These are phyloP conservation scores for Carcharodon carcharias DNA, from an alignment of 2,797 vertebrate genomes.

Conservation along the genomic window DNA sequence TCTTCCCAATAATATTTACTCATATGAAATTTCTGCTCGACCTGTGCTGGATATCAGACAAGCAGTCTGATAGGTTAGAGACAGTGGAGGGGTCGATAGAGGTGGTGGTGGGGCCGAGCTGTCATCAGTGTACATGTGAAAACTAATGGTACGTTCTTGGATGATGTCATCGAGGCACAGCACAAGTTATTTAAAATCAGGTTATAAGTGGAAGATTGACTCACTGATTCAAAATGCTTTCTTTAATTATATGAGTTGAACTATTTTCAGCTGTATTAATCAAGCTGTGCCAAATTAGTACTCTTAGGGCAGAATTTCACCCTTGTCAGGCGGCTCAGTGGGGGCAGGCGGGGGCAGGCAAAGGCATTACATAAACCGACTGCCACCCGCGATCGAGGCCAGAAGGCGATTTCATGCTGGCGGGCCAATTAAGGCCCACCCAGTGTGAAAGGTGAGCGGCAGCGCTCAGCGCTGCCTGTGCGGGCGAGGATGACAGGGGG, in stretches of 20 bases:
- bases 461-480: too few species aligned
- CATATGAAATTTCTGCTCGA: neutral
- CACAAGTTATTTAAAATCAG: neutral
- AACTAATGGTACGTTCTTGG: neutral
- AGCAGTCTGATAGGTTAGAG: neutral
- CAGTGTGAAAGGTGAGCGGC: too few species aligned
- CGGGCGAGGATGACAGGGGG: too few species aligned
- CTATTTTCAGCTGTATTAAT: neutral
- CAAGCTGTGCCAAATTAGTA: neutral
- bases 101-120: neutral
- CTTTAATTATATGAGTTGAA: neutral
- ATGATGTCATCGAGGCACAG: neutral
- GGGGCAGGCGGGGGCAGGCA: too few species aligned
- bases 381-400: too few species aligned
- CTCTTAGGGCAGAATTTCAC: neutral
- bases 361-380: too few species aligned
- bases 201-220: neutral
- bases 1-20: neutral
- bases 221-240: neutral
- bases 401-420: too few species aligned
- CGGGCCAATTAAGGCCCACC: too few species aligned
- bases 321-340: too few species aligned
- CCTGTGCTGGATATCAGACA: neutral
- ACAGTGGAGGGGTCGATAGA: neutral
- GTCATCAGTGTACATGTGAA: neutral